A percentile compares a stretch with the other conserved stretches of the same genome.
Evolutionary conservation across 2,797 vertebrate species (phyloP).

Genomic region (Alcedo atthis): DNA sequence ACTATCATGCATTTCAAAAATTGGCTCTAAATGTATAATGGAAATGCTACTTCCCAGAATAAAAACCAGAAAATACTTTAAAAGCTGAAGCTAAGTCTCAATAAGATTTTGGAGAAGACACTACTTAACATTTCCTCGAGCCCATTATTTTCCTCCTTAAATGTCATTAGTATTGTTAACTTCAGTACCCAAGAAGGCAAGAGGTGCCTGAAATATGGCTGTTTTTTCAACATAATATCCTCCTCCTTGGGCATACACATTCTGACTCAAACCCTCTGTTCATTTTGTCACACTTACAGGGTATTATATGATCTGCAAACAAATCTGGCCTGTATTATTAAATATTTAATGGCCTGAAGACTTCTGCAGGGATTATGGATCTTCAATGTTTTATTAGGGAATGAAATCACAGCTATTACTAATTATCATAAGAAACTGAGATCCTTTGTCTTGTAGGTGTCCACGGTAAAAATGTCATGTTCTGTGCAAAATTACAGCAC

Average conservation of each 20-base stretch:
- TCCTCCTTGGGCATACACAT: background rate
- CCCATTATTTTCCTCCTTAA: background rate
- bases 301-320: background rate
- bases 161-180: background rate
- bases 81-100: background rate
- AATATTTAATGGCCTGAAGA: background rate
- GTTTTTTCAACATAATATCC: background rate
- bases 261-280: background rate
- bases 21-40: accelerated
- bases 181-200: background rate
- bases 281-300: background rate
- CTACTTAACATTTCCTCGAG: background rate
- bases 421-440: background rate
- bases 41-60: background rate
- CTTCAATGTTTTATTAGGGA: background rate
- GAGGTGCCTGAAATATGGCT: background rate
- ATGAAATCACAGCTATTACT: background rate
- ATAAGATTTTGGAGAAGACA: background rate
- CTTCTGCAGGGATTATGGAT: background rate
- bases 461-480: background rate
- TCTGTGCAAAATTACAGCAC: background rate
- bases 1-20: background rate
- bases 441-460: background rate
- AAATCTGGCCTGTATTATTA: background rate
- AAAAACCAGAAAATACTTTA: background rate